Evolutionary conservation across 2,797 vertebrate genomes (phyloP).

Genomic region (Notamacropus eugenii): DNA sequence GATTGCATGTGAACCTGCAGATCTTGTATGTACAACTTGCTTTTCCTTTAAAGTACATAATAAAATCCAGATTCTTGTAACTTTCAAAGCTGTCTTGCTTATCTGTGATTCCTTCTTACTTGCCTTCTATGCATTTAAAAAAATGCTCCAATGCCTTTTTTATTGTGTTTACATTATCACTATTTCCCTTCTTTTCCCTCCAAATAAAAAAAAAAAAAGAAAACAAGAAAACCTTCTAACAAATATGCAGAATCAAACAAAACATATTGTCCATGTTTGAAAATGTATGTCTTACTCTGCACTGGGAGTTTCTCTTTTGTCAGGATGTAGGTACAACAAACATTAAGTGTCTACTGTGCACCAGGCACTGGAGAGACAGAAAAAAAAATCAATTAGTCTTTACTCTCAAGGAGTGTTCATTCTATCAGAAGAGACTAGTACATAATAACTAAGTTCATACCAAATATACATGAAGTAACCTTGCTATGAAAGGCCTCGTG

Average conservation of each 20-base stretch:
- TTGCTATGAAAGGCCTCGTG: background rate
- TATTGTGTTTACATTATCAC: background rate
- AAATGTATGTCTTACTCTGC: background rate
- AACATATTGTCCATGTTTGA: background rate
- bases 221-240: background rate
- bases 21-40: background rate
- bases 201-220: background rate
- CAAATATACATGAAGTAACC: background rate
- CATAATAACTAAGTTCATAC: background rate
- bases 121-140: background rate
- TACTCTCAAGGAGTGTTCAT: constrained; percentile 30
- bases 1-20: background rate
- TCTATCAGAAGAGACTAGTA: background rate
- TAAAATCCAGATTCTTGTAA: background rate
- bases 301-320: background rate
- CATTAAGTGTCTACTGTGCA: constrained; percentile 24
- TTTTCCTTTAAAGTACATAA: background rate
- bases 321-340: constrained; percentile 9
- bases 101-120: background rate
- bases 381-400: constrained; percentile 16
- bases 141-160: background rate
- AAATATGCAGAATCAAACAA: background rate
- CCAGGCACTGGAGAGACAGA: constrained; percentile 22
- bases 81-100: background rate
- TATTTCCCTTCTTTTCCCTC: background rate